phyloP scores from a whole-genome alignment of 1,140 invertebrate species.

The Radopholus similis region DNA sequence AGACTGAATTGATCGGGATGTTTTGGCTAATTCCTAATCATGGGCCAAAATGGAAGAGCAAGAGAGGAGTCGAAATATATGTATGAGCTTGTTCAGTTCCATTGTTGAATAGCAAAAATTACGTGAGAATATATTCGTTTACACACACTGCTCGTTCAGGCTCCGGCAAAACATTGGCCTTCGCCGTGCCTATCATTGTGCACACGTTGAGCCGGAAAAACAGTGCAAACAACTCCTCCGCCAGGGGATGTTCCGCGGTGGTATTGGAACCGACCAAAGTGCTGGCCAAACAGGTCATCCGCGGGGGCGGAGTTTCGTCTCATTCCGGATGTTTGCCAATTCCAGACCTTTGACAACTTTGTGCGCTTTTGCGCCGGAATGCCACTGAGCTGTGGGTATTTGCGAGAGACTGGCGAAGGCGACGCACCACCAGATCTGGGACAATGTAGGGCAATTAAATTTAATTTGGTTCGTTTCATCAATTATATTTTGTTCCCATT shows the following conservation, averaged over 20 bases:
- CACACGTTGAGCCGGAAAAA: slow-evolving; percentile 63
- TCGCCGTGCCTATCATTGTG: slow-evolving; percentile 64
- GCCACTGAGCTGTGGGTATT: slow-evolving; percentile 26
- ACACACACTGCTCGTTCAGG: slow-evolving; percentile 50
- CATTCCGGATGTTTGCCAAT: slow-evolving; percentile 12
- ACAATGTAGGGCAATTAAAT: background rate
- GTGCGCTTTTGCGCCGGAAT: slow-evolving; percentile 39
- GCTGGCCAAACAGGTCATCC: slow-evolving; percentile 78
- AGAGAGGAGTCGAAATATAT: background rate
- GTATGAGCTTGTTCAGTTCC: background rate
- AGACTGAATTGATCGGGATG: background rate
- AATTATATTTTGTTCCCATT: slow-evolving; percentile 11
- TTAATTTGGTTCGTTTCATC: slow-evolving; percentile 4
- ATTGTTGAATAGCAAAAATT: slow-evolving; percentile 1
- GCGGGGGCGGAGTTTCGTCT: background rate
- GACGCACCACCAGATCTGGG: background rate
- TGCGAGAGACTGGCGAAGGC: slow-evolving; percentile 4
- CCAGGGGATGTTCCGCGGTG: slow-evolving; percentile 72
- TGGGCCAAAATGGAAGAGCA: background rate
- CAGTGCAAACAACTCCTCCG: slow-evolving; percentile 33
- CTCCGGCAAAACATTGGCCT: slow-evolving; percentile 65
- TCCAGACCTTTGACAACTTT: slow-evolving; percentile 49
- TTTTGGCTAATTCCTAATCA: slow-evolving; percentile 9
- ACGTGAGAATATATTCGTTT: background rate
- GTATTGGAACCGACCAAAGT: slow-evolving; percentile 87